Conservation (phyloP, 2,113 vertebrate species). For the Eonycteris spelaea region DNA sequence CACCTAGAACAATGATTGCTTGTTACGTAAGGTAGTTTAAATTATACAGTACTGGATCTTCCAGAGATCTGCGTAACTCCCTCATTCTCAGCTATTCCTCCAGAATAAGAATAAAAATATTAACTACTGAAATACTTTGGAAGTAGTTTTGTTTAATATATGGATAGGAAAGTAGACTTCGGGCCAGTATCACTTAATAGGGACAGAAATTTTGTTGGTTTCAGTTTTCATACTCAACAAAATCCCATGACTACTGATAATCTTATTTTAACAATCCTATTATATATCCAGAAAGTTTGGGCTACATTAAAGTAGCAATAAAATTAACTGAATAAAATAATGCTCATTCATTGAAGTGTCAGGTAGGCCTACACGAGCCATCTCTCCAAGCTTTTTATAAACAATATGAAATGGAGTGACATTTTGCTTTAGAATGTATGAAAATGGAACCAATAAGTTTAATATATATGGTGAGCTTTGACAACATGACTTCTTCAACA, state of each 20-base stretch:
- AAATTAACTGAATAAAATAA: not conserved
- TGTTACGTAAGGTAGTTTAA: not conserved
- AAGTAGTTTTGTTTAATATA: not conserved
- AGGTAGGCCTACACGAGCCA: not conserved
- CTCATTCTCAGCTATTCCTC: not conserved
- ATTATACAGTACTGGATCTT: not conserved
- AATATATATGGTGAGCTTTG: slow-evolving; percentile 43
- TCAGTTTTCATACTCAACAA: not conserved
- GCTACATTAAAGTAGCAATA: slow-evolving; percentile 1
- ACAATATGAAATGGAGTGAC: slow-evolving; percentile 33
- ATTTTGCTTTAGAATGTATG: slow-evolving; percentile 49
- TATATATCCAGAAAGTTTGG: not conserved
- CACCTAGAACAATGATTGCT: not conserved
- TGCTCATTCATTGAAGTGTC: slow-evolving; percentile 33
- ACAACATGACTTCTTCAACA: slow-evolving; percentile 60
- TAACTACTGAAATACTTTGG: not conserved
- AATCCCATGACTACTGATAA: not conserved
- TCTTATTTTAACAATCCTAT: not conserved
- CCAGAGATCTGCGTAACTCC: not conserved
- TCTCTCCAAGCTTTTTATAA: not conserved
- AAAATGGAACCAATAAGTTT: slow-evolving; percentile 60
- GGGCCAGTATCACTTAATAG: not conserved
- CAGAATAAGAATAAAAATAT: not conserved
- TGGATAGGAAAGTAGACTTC: not conserved
- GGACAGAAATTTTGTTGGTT: not conserved